A percentile compares a stretch with the other conserved stretches of the same genome.
phyloP scores from a whole-genome alignment of 2,888 invertebrate species.

The Augochlorella aurata region DNA sequence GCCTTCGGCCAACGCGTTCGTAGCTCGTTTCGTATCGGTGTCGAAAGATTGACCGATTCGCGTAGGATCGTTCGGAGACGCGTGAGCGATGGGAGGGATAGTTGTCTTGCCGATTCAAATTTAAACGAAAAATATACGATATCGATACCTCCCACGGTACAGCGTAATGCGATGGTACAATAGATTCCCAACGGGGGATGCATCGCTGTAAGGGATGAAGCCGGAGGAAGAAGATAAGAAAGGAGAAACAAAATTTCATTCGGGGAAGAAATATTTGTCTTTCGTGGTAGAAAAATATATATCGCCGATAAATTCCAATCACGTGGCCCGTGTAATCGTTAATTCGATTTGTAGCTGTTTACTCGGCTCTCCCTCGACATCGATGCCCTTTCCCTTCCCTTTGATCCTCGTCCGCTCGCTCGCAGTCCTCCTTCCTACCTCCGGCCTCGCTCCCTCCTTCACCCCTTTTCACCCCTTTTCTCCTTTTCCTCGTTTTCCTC shows the following conservation, averaged over 20 bases:
- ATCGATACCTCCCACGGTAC: neutral
- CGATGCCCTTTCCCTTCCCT: slow-evolving; percentile 42
- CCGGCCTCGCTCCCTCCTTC: neutral
- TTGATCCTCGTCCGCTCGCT: slow-evolving; percentile 30
- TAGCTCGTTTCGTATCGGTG: neutral
- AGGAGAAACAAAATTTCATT: slow-evolving; percentile 8
- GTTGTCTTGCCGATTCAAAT: slow-evolving; percentile 6
- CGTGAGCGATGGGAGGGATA: neutral
- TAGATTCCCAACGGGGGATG: neutral
- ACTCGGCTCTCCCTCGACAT: slow-evolving; percentile 59
- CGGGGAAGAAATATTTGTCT: slow-evolving; percentile 18
- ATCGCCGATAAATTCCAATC: slow-evolving; percentile 27
- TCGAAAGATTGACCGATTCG: neutral
- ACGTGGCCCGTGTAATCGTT: slow-evolving; percentile 60
- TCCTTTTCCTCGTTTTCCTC: slow-evolving; percentile 17
- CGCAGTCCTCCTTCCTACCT: slow-evolving; percentile 16
- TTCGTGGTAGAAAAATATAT: neutral
- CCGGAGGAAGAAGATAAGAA: neutral
- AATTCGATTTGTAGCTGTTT: slow-evolving; percentile 74
- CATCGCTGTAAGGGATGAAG: neutral
- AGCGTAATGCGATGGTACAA: neutral
- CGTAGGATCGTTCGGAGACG: neutral
- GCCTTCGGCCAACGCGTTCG: neutral
- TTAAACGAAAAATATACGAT: neutral
- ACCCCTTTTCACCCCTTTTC: neutral